These are phyloP conservation scores for Drosophila affinis DNA, from an alignment of 2,888 invertebrate species.

Conservation along the genomic window DNA sequence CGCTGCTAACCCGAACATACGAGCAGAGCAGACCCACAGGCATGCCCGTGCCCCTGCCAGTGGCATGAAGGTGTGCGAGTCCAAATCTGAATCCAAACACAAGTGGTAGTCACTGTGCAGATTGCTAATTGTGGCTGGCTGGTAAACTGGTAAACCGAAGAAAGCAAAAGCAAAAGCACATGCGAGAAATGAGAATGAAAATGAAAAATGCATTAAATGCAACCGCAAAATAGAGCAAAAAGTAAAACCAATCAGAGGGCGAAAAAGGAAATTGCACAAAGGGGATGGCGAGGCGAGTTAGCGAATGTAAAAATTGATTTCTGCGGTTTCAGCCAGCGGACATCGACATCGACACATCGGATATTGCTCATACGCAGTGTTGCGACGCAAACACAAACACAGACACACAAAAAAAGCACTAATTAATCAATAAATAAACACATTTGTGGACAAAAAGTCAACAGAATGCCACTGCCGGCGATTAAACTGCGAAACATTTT, in stretches of 20 bases:
- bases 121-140: constrained; percentile 65
- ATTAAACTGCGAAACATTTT: constrained; percentile 44
- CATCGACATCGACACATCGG: constrained; percentile 51
- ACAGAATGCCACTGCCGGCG: constrained; percentile 49
- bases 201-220: constrained; percentile 73
- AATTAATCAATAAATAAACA: constrained; percentile 36
- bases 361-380: constrained; percentile 28
- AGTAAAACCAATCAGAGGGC: constrained; percentile 40
- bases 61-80: constrained; percentile 13
- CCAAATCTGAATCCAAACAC: constrained; percentile 26
- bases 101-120: constrained; percentile 58
- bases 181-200: constrained; percentile 54
- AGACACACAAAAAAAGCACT: constrained; percentile 23
- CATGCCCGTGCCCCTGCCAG: constrained; percentile 3
- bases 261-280: constrained; percentile 66
- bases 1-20: constrained; percentile 49
- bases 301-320: constrained; percentile 74
- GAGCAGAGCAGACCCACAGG: constrained; percentile 17
- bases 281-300: constrained; percentile 46
- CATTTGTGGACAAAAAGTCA: constrained; percentile 4
- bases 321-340: constrained; percentile 63
- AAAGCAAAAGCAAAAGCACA: constrained; percentile 38
- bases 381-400: neutral
- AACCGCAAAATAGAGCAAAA: constrained; percentile 71
- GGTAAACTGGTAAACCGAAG: constrained; percentile 48